phyloP scores from a whole-genome alignment of 2,888 invertebrate species.

The Spisula solida region DNA sequence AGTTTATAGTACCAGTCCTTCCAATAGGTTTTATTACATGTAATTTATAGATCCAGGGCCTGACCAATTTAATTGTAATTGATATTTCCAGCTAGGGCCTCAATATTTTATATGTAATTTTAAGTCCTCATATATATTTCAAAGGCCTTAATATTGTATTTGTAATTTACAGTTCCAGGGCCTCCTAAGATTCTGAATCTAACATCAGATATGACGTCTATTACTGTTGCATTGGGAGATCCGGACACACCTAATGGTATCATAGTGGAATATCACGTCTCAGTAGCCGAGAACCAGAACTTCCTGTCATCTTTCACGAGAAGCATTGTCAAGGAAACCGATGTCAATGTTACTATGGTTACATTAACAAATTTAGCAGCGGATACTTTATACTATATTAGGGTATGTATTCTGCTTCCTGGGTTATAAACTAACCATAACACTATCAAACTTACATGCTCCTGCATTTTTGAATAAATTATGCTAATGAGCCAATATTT shows the following conservation, averaged over 20 bases:
- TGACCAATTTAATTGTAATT: no score
- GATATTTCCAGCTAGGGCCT: no score
- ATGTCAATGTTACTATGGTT: slow-evolving; percentile 30
- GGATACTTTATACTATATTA: slow-evolving; percentile 76
- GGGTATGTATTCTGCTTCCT: slow-evolving; percentile 76
- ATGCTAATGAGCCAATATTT: no score
- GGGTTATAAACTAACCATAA: no score
- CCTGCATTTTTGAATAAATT: no score
- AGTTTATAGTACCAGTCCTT: no score
- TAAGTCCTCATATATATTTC: no score
- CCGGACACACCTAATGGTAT: slow-evolving; percentile 80
- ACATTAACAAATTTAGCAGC: slow-evolving; percentile 73
- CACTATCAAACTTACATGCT: no score
- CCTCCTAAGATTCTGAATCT: slow-evolving; percentile 71
- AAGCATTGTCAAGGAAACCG: slow-evolving; percentile 38
- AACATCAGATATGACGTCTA: slow-evolving; percentile 59
- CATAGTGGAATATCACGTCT: slow-evolving; percentile 74
- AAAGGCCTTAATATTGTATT: no score
- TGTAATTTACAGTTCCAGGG: slow-evolving; percentile 76
- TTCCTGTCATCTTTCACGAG: slow-evolving; percentile 65
- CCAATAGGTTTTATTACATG: no score
- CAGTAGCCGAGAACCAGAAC: slow-evolving; percentile 66
- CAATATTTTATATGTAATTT: no score
- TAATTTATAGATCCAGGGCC: no score
- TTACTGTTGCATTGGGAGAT: slow-evolving; percentile 75